These are phyloP conservation scores for Tragelaphus strepsiceros DNA, from an alignment of 2,113 vertebrate genomes.

Conservation along the genomic window DNA sequence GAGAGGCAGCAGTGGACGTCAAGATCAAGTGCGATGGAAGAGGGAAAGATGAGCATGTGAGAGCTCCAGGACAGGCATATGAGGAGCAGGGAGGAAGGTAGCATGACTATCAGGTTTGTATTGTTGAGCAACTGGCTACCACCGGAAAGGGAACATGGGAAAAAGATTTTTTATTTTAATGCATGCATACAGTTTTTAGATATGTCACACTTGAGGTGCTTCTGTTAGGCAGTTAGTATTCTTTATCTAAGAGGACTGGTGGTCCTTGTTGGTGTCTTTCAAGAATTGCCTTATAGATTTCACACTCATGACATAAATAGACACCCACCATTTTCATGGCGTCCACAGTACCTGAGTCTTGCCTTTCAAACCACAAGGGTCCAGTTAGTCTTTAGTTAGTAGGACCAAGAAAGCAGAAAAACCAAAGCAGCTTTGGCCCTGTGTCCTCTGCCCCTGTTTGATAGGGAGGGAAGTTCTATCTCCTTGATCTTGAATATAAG, in stretches of 20 bases:
- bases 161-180: neutral
- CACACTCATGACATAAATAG: neutral
- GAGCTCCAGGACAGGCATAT: neutral
- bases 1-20: neutral
- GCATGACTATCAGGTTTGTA: accelerated
- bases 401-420: neutral
- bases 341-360: neutral
- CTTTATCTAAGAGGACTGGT: neutral
- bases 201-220: neutral
- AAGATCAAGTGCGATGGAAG: neutral
- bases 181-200: neutral
- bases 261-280: neutral
- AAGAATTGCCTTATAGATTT: neutral
- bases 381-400: neutral
- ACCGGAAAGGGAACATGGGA: neutral
- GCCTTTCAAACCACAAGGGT: neutral
- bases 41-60: neutral
- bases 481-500: neutral
- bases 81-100: neutral
- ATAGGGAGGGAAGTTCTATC: neutral
- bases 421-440: neutral
- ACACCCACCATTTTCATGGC: neutral
- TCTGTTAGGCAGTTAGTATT: neutral
- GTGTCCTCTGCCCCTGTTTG: neutral
- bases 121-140: neutral